Percentiles rank a stretch among this genome's conserved stretches.
These are phyloP conservation scores for Diglossa cyanea DNA, from an alignment of 2,797 vertebrate species.

Conservation along the genomic window DNA sequence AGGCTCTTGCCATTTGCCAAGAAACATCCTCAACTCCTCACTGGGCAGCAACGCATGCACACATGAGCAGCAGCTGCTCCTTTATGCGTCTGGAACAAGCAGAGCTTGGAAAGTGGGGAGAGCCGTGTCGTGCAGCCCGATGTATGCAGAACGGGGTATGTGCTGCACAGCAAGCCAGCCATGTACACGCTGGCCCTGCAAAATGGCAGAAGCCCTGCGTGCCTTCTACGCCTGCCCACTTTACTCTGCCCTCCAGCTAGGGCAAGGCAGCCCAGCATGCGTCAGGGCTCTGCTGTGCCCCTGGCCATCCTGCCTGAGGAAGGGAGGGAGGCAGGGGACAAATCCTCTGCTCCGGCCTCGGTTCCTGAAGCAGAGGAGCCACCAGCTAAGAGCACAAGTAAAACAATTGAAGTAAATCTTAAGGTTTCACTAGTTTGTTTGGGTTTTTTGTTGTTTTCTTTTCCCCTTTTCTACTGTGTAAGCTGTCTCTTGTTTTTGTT, in stretches of 20 bases:
- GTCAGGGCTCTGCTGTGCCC: neutral
- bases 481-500: neutral
- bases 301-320: fast-evolving
- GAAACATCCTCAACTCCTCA: conserved; percentile 33
- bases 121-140: neutral
- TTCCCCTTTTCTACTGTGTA: neutral
- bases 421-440: neutral
- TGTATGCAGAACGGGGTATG: neutral
- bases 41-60: neutral
- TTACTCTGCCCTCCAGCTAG: neutral
- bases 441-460: neutral
- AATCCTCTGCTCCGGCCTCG: neutral
- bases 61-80: conserved; percentile 56
- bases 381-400: neutral
- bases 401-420: conserved; percentile 5
- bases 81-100: conserved; percentile 55
- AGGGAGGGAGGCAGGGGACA: neutral
- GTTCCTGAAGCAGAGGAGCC: neutral
- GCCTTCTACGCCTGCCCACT: neutral
- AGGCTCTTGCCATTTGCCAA: conserved; percentile 32
- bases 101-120: neutral
- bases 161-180: neutral
- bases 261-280: neutral
- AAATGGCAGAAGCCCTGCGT: neutral
- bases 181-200: neutral